Conservation (phyloP, 2,797 vertebrate genomes). For the Mus spretus region DNA sequence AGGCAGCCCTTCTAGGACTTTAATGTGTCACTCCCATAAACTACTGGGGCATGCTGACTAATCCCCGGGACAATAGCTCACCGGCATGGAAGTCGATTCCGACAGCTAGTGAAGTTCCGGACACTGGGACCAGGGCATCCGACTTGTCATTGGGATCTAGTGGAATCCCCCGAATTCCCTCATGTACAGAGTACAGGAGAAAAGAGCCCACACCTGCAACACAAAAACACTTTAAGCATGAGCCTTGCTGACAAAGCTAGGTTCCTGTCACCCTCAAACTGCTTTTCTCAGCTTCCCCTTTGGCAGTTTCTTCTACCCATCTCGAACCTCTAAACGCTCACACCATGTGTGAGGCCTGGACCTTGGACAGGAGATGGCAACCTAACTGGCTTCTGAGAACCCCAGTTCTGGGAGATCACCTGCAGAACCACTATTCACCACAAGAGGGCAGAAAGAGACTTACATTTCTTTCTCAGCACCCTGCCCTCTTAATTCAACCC, state of each 20-base stretch:
- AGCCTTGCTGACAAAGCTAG: not conserved
- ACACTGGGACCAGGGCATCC: constrained; percentile 97
- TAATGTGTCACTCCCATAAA: not conserved
- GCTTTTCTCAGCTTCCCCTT: not conserved
- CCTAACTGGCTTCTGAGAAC: not conserved
- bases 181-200: constrained; percentile 97
- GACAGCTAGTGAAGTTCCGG: constrained; percentile 96
- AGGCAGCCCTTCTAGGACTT: not conserved
- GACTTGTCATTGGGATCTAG: constrained; percentile 97
- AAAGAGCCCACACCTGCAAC: constrained; percentile 96
- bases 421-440: not conserved
- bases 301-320: not conserved
- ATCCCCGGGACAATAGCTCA: constrained; percentile 81
- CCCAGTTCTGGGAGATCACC: not conserved
- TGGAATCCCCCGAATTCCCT: constrained; percentile 98
- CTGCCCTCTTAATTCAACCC: not conserved
- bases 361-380: not conserved
- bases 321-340: not conserved
- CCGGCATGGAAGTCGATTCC: constrained; percentile 99
- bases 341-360: not conserved
- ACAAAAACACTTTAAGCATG: not conserved
- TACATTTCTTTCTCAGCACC: not conserved
- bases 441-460: constrained; percentile 67
- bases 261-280: not conserved
- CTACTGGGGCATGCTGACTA: not conserved